These are phyloP conservation scores for Alviniconcha strummeri DNA, from an alignment of 2,888 invertebrate species.

Conservation along the genomic window DNA sequence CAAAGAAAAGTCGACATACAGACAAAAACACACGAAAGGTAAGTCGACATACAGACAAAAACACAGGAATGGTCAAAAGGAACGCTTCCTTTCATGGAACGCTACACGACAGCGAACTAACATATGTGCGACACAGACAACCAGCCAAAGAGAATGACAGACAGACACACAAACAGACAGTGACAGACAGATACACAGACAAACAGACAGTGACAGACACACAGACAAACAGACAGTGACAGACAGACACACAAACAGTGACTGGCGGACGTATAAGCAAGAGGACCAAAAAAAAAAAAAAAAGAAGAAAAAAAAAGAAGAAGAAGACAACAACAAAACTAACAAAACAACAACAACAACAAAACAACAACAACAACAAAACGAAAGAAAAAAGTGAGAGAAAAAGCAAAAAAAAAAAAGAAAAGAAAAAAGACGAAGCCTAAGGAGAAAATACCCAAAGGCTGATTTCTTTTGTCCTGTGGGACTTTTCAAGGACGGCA, in stretches of 20 bases:
- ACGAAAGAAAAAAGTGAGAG: no score
- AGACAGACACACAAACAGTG: not conserved
- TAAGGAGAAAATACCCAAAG: no score
- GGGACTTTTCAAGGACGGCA: no score
- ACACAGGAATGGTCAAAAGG: not conserved
- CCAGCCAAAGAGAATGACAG: not conserved
- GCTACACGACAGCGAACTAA: not conserved
- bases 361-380: no score
- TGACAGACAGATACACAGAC: not conserved
- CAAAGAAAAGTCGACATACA: not conserved
- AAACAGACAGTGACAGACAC: not conserved
- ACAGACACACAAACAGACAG: not conserved
- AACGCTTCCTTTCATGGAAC: not conserved
- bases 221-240: not conserved
- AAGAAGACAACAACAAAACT: no score
- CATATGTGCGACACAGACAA: not conserved
- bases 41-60: not conserved
- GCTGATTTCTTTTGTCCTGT: no score
- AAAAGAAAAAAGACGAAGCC: no score
- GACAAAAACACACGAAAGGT: not conserved
- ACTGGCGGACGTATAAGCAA: no score
- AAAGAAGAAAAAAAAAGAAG: no score
- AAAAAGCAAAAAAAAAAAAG: no score
- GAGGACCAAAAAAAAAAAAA: no score
- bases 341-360: no score